Conservation (phyloP, 1,140 invertebrate genomes). For the Eueides isabella region DNA sequence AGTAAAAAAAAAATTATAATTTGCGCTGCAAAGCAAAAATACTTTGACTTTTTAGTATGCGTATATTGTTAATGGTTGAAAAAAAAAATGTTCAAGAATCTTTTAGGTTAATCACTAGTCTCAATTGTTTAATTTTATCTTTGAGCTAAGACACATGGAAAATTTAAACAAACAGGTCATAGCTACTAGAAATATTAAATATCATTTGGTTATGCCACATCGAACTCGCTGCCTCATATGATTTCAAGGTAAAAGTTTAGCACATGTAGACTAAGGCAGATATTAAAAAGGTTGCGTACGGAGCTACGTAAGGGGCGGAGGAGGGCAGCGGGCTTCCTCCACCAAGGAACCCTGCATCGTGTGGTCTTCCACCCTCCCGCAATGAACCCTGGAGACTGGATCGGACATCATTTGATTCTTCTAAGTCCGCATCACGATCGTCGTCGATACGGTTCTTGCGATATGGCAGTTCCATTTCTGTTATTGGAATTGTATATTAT, state of each 20-base stretch:
- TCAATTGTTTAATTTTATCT: not conserved
- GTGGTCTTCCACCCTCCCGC: conserved; percentile 66
- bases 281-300: conserved; percentile 66
- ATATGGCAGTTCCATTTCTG: conserved; percentile 80
- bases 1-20: not conserved
- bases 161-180: not conserved
- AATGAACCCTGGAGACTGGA: conserved; percentile 75
- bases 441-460: conserved; percentile 70
- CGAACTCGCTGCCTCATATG: not conserved
- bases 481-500: conserved; percentile 9
- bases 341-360: conserved; percentile 72
- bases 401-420: conserved; percentile 74
- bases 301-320: conserved; percentile 35
- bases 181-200: not conserved
- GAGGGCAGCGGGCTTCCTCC: conserved; percentile 54
- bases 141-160: not conserved
- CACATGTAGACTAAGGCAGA: conserved; percentile 56
- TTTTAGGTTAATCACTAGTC: not conserved
- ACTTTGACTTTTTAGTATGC: not conserved
- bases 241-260: conserved; percentile 58
- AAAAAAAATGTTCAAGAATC: not conserved
- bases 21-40: not conserved
- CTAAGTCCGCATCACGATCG: conserved; percentile 59
- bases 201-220: not conserved
- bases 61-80: not conserved